Evolutionary conservation across 2,797 vertebrate genomes (phyloP), one percentile per base, ranked within the genome.

Genomic region (Diplodus puntazzo): DNA sequence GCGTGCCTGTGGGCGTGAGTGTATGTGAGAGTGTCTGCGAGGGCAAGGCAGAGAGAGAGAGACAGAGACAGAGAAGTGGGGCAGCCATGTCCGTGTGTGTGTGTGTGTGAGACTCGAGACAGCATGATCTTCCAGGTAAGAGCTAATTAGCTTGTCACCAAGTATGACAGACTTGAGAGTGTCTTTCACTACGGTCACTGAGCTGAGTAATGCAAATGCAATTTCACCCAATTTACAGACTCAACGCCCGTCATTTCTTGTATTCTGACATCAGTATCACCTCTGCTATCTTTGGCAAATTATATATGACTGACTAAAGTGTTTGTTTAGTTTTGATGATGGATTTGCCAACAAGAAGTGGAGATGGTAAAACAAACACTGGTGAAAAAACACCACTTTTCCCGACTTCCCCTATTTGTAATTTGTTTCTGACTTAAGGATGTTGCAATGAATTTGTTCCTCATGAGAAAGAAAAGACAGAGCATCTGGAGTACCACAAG

Each of bases 121-220:
- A 34, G 72, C 61, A 30, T 85, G 89, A 77, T 81, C 71, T 68
- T 87, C 68, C 80, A 92, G 88, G 90, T 92, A 80, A 86, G 64
- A 73, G 61, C 46, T 85, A 88, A 92, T 90, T 76, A 85, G 73
- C 63, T 62, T 71, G 75, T 79, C 85, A 80, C 81, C 50, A 30
- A 2, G n/a, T 54, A 17, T 84, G 87, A 84, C 77, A 85, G 85
- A 69, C 73, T 39, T 64, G 46, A 73, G 52, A 65, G 67, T 68
- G 73, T 85, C 65, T 72, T 25, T 45, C 82, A 75, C 42, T 43
- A 10, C 53, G 59, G 64, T 58, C 76, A 77, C 74, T 78, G 60
- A 75, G 69, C 81, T 72, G 80, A 34, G 60, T 64, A 63, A 87
- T 75, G 68, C 69, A 82, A 91, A 90, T 67, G 25, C 67, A 61